Conservation (phyloP, 1,140 invertebrate genomes). For the Ladona fulva region DNA sequence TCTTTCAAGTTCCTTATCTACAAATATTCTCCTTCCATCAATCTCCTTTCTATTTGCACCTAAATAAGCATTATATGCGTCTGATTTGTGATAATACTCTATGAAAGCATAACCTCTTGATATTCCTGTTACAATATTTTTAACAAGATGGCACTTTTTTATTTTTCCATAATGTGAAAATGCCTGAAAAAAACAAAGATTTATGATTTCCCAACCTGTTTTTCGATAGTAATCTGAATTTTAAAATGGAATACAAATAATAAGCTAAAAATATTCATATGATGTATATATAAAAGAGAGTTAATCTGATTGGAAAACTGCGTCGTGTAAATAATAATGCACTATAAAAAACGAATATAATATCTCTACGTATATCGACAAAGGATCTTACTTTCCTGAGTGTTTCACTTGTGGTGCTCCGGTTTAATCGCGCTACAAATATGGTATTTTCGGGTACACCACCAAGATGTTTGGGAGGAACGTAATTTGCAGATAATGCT, state of each 20-base stretch:
- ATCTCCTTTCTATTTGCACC: slow-evolving; percentile 55
- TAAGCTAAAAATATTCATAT: not conserved
- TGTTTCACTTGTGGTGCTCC: slow-evolving; percentile 50
- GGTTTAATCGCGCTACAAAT: slow-evolving; percentile 68
- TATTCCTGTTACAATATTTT: slow-evolving; percentile 71
- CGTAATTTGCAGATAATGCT: slow-evolving; percentile 61
- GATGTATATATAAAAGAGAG: not conserved
- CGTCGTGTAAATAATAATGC: not conserved
- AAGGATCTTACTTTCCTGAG: slow-evolving; percentile 28
- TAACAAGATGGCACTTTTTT: slow-evolving; percentile 54
- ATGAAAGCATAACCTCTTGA: slow-evolving; percentile 80
- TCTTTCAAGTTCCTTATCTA: slow-evolving; percentile 46
- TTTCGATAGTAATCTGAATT: too few species aligned
- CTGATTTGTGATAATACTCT: slow-evolving; percentile 56
- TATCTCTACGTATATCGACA: slow-evolving; percentile 19
- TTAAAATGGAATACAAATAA: not conserved
- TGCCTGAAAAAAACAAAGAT: slow-evolving; percentile 35
- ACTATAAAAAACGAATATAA: not conserved
- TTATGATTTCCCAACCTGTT: too few species aligned
- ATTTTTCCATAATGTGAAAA: slow-evolving; percentile 62
- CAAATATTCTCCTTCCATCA: slow-evolving; percentile 47
- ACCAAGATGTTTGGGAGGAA: slow-evolving; percentile 53
- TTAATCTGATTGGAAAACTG: not conserved
- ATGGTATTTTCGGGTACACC: slow-evolving; percentile 63
- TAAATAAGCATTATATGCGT: slow-evolving; percentile 50